A percentile compares a stretch with the other conserved stretches of the same genome.
These are phyloP conservation scores for Ophthalmolycus amberensis DNA, from an alignment of 2,113 vertebrate genomes.

Conservation along the genomic window DNA sequence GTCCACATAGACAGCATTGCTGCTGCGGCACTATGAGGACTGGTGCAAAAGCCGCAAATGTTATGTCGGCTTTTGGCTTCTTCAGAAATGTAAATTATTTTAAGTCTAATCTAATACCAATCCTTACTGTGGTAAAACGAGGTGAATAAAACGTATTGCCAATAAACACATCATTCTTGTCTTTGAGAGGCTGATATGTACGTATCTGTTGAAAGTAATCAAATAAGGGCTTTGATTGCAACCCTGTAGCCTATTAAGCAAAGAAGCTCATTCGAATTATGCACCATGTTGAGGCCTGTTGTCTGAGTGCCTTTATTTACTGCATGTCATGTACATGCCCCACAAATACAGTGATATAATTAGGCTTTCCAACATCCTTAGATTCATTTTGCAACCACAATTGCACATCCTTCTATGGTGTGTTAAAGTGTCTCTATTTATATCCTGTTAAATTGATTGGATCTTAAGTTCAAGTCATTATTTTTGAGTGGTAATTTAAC, in stretches of 20 bases:
- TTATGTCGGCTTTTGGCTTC: background rate
- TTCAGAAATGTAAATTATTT: background rate
- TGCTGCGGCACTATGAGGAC: no score
- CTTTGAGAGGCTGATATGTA: background rate
- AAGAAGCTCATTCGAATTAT: background rate
- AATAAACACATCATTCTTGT: background rate
- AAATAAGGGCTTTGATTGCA: background rate
- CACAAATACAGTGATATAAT: background rate
- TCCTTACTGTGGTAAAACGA: background rate
- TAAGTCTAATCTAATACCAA: background rate
- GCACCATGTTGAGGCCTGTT: background rate
- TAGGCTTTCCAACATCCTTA: background rate
- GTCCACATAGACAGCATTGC: no score
- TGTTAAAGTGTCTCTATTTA: background rate
- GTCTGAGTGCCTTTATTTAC: background rate
- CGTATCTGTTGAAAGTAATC: background rate
- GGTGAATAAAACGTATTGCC: background rate
- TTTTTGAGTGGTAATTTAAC: conserved; percentile 10
- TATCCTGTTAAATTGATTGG: background rate
- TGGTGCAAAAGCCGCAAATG: background rate
- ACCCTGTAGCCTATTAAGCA: background rate
- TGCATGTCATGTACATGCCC: background rate
- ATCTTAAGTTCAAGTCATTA: conserved; percentile 20
- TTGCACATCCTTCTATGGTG: background rate
- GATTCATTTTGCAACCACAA: background rate